Evolutionary conservation across 2,888 invertebrate species (phyloP).

Genomic region (Lutraria lutraria): DNA sequence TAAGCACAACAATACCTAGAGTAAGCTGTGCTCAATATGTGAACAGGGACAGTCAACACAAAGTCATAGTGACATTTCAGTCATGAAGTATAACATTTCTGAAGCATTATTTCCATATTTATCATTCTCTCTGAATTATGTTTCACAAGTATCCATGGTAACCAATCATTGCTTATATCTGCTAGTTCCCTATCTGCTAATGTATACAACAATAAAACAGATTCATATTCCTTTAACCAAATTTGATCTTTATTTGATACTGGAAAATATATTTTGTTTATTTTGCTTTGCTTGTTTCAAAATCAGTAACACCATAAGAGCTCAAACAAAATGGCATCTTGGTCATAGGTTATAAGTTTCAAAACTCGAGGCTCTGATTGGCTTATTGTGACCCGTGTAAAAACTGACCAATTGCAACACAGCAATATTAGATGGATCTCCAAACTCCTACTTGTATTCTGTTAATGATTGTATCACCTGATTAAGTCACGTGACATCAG

Average conservation of each 20-base stretch:
- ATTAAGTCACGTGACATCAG: background rate
- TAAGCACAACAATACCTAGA: background rate
- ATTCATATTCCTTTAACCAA: background rate
- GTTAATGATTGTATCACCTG: background rate
- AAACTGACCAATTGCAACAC: background rate
- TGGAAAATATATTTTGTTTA: background rate
- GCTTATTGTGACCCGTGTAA: background rate
- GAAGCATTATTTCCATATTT: background rate
- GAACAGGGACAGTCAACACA: background rate
- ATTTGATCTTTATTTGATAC: background rate
- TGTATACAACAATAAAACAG: background rate
- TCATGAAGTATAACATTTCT: background rate
- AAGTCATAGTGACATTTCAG: background rate
- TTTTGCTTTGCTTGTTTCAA: background rate
- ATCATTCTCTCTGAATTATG: background rate
- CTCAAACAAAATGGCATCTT: background rate
- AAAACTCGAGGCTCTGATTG: background rate
- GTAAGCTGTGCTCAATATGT: background rate
- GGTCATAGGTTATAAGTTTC: background rate
- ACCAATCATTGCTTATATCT: constrained; percentile 12
- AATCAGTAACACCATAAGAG: background rate
- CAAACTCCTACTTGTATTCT: background rate
- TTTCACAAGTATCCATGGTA: background rate
- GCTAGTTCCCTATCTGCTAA: constrained; percentile 9
- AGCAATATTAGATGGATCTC: background rate